These are phyloP conservation scores for Caenorhabditis drosophilae DNA, from an alignment of 2,888 invertebrate genomes.

Conservation along the genomic window DNA sequence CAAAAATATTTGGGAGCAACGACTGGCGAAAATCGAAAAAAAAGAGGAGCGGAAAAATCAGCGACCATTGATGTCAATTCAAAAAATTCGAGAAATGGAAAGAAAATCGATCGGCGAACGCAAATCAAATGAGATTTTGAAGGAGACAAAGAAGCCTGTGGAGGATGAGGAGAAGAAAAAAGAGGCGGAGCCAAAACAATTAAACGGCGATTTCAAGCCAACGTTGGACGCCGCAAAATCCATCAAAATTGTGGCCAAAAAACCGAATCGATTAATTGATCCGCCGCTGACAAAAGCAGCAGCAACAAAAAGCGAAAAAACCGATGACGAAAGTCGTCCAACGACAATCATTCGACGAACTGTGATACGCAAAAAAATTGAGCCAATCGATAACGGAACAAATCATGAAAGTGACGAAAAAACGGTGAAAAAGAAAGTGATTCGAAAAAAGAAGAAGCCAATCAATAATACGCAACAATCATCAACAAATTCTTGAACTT, in stretches of 20 bases:
- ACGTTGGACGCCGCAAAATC: slow-evolving; percentile 3
- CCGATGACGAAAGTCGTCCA: slow-evolving; percentile 18
- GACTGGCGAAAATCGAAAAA: slow-evolving; percentile 34
- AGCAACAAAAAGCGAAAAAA: slow-evolving; percentile 16
- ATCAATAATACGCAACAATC: neutral
- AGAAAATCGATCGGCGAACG: slow-evolving; percentile 26
- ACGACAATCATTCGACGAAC: slow-evolving; percentile 33
- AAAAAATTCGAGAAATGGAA: slow-evolving; percentile 34
- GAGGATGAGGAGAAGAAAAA: slow-evolving; percentile 16
- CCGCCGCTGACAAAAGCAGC: too few relatives aligned
- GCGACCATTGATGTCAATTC: slow-evolving; percentile 30
- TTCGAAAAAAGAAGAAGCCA: slow-evolving; percentile 1
- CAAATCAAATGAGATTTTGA: slow-evolving; percentile 5
- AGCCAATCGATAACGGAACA: too few relatives aligned
- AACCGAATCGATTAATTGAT: slow-evolving; percentile 7
- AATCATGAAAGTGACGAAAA: too few relatives aligned
- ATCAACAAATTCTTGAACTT: neutral
- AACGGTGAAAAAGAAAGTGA: slow-evolving; percentile 3
- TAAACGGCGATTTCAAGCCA: neutral
- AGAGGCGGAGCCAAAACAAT: slow-evolving; percentile 2
- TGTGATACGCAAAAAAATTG: slow-evolving; percentile 26
- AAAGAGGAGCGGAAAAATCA: slow-evolving; percentile 27
- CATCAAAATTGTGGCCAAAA: slow-evolving; percentile 23
- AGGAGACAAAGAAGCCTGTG: slow-evolving; percentile 24
- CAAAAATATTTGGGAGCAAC: slow-evolving; percentile 36